Percentiles rank a stretch among this genome's conserved stretches.
These are phyloP conservation scores for Pseudochaenichthys georgianus DNA, from an alignment of 2,797 vertebrate species.

Conservation along the genomic window DNA sequence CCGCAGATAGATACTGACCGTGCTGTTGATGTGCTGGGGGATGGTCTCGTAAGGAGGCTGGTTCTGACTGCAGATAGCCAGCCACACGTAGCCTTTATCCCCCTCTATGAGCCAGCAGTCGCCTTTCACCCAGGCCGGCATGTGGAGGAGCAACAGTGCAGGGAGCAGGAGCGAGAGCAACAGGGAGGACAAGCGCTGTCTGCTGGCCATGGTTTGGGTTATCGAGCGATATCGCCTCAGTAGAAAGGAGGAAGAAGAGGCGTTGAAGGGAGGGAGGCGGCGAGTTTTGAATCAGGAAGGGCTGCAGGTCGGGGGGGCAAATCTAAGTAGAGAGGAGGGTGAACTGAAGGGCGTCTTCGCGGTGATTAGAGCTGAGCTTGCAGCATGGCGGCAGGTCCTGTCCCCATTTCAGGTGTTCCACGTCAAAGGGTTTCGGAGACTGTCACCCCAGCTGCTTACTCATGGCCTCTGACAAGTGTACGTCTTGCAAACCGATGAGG, in stretches of 20 bases:
- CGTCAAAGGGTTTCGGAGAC: slow-evolving; percentile 63
- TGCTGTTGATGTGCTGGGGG: slow-evolving; percentile 99
- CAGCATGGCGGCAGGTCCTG: slow-evolving; percentile 59
- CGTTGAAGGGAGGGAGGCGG: slow-evolving; percentile 28
- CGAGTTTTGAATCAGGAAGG: slow-evolving; percentile 44
- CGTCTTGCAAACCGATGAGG: slow-evolving; percentile 30
- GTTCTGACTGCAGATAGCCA: slow-evolving; percentile 99
- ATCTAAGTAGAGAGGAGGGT: slow-evolving; percentile 43
- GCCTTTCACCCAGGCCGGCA: slow-evolving; percentile 80
- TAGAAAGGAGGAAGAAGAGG: slow-evolving; percentile 14
- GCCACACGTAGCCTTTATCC: slow-evolving; percentile 98
- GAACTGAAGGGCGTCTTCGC: slow-evolving; percentile 53
- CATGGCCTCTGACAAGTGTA: slow-evolving; percentile 72
- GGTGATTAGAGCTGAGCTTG: slow-evolving; percentile 74
- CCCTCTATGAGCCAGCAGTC: slow-evolving; percentile 99
- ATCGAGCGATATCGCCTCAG: slow-evolving; percentile 42
- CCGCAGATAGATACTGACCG: slow-evolving; percentile 80
- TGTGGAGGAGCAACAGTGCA: slow-evolving; percentile 73
- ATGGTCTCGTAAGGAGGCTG: slow-evolving; percentile 98
- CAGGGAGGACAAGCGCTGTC: slow-evolving; percentile 51
- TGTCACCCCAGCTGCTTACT: slow-evolving; percentile 67
- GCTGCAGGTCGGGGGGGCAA: slow-evolving; percentile 40
- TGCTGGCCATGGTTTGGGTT: slow-evolving; percentile 75
- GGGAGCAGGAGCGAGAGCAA: slow-evolving; percentile 63
- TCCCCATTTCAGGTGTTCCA: slow-evolving; percentile 82